Percentiles rank a stretch among this genome's conserved stretches.
phyloP scores from a whole-genome alignment of 2,888 invertebrate genomes.

The Eilema depressum region DNA sequence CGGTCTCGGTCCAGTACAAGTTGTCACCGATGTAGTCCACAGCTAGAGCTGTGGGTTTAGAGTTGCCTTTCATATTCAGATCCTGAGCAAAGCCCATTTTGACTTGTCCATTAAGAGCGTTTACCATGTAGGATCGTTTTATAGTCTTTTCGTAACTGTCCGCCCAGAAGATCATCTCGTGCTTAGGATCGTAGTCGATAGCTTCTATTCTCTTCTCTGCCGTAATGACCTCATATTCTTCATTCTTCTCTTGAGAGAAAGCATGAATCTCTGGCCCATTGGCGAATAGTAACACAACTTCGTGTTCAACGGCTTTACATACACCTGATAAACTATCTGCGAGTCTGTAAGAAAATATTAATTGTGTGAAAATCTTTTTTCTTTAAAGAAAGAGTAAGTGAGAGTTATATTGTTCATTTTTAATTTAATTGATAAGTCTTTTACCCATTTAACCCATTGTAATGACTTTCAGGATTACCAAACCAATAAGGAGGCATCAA shows the following conservation, averaged over 20 bases:
- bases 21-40: constrained; percentile 98
- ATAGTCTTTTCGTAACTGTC: constrained; percentile 96
- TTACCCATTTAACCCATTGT: too few relatives aligned
- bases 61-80: constrained; percentile 93
- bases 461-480: too few relatives aligned
- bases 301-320: constrained; percentile 90
- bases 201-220: constrained; percentile 96
- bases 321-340: constrained; percentile 93
- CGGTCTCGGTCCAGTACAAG: constrained; percentile 97
- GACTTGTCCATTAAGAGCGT: constrained; percentile 91
- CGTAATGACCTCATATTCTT: constrained; percentile 92
- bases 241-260: constrained; percentile 88
- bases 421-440: too few relatives aligned
- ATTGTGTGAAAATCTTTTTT: not conserved
- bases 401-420: too few relatives aligned
- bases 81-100: constrained; percentile 95
- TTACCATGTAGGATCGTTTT: constrained; percentile 96
- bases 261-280: constrained; percentile 96
- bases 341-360: constrained; percentile 71
- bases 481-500: too few relatives aligned
- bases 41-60: constrained; percentile 95
- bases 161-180: constrained; percentile 97
- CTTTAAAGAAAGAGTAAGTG: not conserved
- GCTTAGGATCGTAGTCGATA: constrained; percentile 94
- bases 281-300: constrained; percentile 91